These are phyloP conservation scores for Synanthedon formicaeformis DNA, from an alignment of 2,888 invertebrate genomes.

Conservation along the genomic window DNA sequence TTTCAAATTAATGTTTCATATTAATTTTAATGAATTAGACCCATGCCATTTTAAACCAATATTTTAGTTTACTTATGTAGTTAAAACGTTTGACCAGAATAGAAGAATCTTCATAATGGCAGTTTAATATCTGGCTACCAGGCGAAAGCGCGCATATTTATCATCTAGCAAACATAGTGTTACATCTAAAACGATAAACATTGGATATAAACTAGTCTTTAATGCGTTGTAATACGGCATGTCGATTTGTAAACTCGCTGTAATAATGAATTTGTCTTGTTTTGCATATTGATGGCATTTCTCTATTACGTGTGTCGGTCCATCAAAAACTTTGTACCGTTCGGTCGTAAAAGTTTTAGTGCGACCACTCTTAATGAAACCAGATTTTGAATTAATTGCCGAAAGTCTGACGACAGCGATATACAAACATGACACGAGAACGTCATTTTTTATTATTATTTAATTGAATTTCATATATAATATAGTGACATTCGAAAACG, in stretches of 20 bases:
- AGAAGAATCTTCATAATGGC: not conserved
- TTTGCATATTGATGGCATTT: constrained; percentile 28
- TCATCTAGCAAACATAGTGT: not conserved
- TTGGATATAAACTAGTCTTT: not conserved
- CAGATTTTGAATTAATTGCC: constrained; percentile 22
- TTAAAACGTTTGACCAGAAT: not conserved
- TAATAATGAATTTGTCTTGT: not conserved
- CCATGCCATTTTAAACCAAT: not conserved
- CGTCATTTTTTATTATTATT: not conserved
- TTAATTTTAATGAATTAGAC: too few species aligned
- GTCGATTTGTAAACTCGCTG: not conserved
- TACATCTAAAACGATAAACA: not conserved
- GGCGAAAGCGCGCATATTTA: not conserved
- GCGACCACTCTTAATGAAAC: constrained; percentile 23
- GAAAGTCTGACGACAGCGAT: constrained; percentile 6
- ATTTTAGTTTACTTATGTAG: not conserved
- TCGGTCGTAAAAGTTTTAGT: constrained; percentile 14
- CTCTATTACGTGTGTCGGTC: constrained; percentile 9
- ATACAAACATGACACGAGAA: not conserved
- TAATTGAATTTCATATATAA: not conserved
- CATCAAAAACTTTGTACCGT: constrained; percentile 15
- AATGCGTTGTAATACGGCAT: not conserved
- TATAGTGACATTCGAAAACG: too few species aligned
- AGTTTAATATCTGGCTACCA: not conserved
- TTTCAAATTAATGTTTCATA: too few species aligned